Evolutionary conservation across 53 echinoderm and acorn worm genomes (phyloP).

Genomic region (Holothuria scabra): DNA sequence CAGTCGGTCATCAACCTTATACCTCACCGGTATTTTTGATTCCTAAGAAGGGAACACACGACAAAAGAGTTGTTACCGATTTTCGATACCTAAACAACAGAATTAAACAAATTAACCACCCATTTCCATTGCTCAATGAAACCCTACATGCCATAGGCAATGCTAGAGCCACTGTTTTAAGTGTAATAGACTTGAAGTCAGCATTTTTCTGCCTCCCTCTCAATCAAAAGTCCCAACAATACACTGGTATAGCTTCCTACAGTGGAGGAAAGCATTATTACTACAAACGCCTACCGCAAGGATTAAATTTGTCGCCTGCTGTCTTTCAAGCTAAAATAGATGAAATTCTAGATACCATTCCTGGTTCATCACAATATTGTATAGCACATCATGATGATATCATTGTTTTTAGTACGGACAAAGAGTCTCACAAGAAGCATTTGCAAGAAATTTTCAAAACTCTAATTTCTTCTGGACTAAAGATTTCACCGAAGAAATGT

Average conservation of each 20-base stretch:
- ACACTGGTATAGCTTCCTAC: slow-evolving; percentile 15
- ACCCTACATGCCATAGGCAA: slow-evolving; percentile 54
- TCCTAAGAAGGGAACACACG: slow-evolving; percentile 53
- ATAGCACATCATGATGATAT: slow-evolving; percentile 59
- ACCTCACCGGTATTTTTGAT: slow-evolving; percentile 59
- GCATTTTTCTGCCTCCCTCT: slow-evolving; percentile 60
- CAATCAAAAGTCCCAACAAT: slow-evolving; percentile 42
- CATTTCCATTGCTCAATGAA: slow-evolving; percentile 59
- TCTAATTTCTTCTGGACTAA: slow-evolving; percentile 14
- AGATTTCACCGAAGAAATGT: slow-evolving; percentile 39
- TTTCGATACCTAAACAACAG: slow-evolving; percentile 57
- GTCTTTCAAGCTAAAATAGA: slow-evolving; percentile 28
- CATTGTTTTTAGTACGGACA: slow-evolving; percentile 10
- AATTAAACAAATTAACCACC: slow-evolving; percentile 50
- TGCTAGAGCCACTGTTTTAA: slow-evolving; percentile 48
- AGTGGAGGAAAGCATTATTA: slow-evolving; percentile 8
- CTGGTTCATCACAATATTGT: slow-evolving; percentile 37
- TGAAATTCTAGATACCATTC: neutral
- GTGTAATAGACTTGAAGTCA: slow-evolving; percentile 53
- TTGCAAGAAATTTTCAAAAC: neutral
- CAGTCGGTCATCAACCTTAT: slow-evolving; percentile 58
- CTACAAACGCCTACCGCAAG: too few relatives aligned
- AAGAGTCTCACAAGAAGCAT: neutral
- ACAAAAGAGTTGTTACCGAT: slow-evolving; percentile 69
- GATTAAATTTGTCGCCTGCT: too few relatives aligned